Evolutionary conservation across 2,888 invertebrate species (phyloP).

Genomic region (Eupithecia dodoneata): DNA sequence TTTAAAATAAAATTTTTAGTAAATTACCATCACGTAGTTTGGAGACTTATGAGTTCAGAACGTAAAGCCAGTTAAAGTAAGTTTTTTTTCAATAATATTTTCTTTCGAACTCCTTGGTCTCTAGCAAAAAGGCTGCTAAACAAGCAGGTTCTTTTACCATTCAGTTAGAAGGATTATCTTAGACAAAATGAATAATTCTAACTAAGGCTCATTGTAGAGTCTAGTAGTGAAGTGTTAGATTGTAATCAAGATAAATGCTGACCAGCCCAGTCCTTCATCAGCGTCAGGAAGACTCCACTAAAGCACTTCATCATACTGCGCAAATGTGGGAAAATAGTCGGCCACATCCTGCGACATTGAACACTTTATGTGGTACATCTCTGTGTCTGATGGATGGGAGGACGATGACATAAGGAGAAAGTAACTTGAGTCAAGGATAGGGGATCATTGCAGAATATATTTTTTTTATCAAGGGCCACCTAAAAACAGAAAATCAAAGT

Average conservation of each 20-base stretch:
- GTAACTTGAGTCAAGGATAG: background rate
- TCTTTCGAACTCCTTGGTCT: background rate
- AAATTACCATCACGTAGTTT: background rate
- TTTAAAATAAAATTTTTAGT: background rate
- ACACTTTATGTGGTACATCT: conserved; percentile 17
- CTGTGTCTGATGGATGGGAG: background rate
- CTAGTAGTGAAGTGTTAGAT: conserved; percentile 18
- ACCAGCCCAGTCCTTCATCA: conserved; percentile 26
- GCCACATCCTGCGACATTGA: conserved; percentile 17
- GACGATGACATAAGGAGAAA: background rate
- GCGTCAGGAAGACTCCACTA: conserved; percentile 23
- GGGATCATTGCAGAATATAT: background rate
- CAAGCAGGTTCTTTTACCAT: background rate
- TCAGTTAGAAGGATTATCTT: too few species aligned
- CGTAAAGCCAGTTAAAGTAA: too few species aligned
- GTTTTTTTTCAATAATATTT: too few species aligned
- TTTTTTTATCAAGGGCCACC: background rate
- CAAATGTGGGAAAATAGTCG: conserved; percentile 36
- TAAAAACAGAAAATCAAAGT: background rate
- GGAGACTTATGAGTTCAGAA: too few species aligned
- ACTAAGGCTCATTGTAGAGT: background rate
- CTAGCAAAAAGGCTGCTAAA: background rate
- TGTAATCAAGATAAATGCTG: conserved; percentile 28
- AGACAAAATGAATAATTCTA: background rate
- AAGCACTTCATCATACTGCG: conserved; percentile 31